A percentile compares a stretch with the other conserved stretches of the same genome.
Evolutionary conservation across 1,140 invertebrate genomes (phyloP).

Genomic region (Wasmannia auropunctata): DNA sequence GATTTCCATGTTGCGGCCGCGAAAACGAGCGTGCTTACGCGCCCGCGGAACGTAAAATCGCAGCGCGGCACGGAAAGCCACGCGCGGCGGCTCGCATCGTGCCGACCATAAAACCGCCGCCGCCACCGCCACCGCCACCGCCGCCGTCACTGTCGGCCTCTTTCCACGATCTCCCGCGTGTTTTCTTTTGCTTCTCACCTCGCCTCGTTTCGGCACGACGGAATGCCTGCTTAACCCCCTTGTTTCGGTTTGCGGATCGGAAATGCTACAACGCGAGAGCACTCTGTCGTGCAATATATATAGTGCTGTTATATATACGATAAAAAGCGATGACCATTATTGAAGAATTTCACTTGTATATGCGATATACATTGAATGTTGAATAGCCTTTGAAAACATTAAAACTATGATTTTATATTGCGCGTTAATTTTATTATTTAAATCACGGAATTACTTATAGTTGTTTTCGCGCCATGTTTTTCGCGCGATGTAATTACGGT

Average conservation of each 20-base stretch:
- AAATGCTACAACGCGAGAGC: neutral
- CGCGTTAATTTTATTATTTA: neutral
- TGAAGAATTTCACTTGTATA: neutral
- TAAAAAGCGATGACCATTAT: neutral
- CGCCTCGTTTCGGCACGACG: neutral
- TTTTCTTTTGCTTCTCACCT: conserved; percentile 51
- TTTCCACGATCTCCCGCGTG: conserved; percentile 10
- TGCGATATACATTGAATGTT: neutral
- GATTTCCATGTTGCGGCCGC: conserved; percentile 77
- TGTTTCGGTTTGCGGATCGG: neutral
- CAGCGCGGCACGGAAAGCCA: conserved; percentile 61
- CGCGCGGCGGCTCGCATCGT: neutral
- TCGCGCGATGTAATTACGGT: neutral
- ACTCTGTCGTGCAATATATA: neutral
- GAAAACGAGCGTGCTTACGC: conserved; percentile 76
- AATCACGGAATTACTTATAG: neutral
- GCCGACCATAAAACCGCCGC: conserved; percentile 53
- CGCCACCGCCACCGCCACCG: conserved; percentile 23
- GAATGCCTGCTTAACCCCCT: conserved; percentile 12
- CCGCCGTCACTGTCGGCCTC: neutral
- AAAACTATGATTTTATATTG: neutral
- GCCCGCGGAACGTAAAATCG: conserved; percentile 76
- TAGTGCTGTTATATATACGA: neutral
- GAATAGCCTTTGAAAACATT: neutral
- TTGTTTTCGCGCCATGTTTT: neutral